Percentiles rank a stretch among this genome's conserved stretches.
Evolutionary conservation across 37 sponge, comb jelly and placozoan species (phyloP).

Genomic region (Mnemiopsis leidyi): DNA sequence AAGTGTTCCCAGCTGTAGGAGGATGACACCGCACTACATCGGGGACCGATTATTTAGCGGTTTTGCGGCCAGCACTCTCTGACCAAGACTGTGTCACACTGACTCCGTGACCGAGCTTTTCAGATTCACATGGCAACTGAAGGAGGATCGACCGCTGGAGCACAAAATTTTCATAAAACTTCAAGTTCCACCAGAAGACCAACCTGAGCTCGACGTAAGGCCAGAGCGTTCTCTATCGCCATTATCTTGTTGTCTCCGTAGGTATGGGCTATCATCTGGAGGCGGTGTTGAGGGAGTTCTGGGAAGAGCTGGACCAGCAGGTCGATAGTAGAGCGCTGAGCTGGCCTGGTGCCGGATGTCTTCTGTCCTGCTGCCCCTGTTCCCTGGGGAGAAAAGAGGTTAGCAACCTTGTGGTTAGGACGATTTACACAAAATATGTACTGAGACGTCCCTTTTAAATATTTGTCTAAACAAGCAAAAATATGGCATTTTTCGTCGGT

Average conservation of each 20-base stretch:
- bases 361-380: background rate
- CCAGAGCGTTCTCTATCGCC: conserved; percentile 56
- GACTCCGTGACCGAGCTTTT: background rate
- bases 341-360: background rate
- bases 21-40: background rate
- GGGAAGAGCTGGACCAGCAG: conserved; percentile 40
- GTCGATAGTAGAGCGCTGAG: conserved; percentile 33
- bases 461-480: background rate
- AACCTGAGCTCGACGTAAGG: conserved; percentile 17
- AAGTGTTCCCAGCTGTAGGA: background rate
- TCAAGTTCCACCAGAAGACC: background rate
- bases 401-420: background rate
- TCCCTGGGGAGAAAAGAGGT: background rate
- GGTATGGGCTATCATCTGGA: conserved; percentile 55
- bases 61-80: background rate
- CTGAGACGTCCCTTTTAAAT: background rate
- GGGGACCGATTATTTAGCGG: background rate
- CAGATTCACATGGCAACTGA: background rate
- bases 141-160: background rate
- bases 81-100: background rate
- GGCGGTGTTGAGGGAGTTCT: conserved; percentile 25
- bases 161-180: background rate
- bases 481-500: background rate
- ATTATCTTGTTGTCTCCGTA: conserved; percentile 51
- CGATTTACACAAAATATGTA: background rate